phyloP scores from a whole-genome alignment of 2,797 vertebrate genomes.

The Crenuchus spilurus region DNA sequence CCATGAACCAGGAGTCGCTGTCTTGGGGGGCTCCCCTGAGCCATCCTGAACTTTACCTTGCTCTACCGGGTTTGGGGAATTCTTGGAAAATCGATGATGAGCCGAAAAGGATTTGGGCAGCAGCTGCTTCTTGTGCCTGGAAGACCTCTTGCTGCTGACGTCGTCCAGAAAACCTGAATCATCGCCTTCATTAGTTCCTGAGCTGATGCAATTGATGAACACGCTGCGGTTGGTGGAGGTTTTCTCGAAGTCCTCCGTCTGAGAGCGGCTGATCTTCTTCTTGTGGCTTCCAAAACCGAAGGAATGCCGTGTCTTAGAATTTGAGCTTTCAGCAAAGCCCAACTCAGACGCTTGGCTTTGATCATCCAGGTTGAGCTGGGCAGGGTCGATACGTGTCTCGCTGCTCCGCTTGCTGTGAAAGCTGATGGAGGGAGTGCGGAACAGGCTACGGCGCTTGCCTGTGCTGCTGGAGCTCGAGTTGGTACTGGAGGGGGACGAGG shows the following conservation, averaged over 20 bases:
- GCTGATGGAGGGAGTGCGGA: conserved; percentile 91
- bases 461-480: conserved; percentile 97
- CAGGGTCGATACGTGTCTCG: conserved; percentile 77
- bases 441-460: conserved; percentile 92
- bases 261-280: conserved; percentile 93
- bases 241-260: conserved; percentile 93
- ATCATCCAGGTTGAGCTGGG: conserved; percentile 72
- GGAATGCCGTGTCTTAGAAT: conserved; percentile 84
- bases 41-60: conserved; percentile 71
- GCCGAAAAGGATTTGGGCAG: conserved; percentile 94
- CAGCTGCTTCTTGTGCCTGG: conserved; percentile 87
- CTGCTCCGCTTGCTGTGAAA: conserved; percentile 87
- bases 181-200: conserved; percentile 89
- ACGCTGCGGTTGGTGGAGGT: conserved; percentile 86
- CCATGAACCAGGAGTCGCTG: conserved; percentile 77
- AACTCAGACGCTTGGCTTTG: conserved; percentile 72
- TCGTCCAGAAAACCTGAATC: conserved; percentile 95
- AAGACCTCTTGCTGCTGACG: conserved; percentile 73
- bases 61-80: conserved; percentile 68
- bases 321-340: conserved; percentile 76
- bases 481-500: conserved; percentile 96
- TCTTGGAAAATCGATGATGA: conserved; percentile 89
- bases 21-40: conserved; percentile 71
- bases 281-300: conserved; percentile 88
- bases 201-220: conserved; percentile 97